phyloP scores from a whole-genome alignment of 2,797 vertebrate genomes.

The Clarias laeviceps region DNA sequence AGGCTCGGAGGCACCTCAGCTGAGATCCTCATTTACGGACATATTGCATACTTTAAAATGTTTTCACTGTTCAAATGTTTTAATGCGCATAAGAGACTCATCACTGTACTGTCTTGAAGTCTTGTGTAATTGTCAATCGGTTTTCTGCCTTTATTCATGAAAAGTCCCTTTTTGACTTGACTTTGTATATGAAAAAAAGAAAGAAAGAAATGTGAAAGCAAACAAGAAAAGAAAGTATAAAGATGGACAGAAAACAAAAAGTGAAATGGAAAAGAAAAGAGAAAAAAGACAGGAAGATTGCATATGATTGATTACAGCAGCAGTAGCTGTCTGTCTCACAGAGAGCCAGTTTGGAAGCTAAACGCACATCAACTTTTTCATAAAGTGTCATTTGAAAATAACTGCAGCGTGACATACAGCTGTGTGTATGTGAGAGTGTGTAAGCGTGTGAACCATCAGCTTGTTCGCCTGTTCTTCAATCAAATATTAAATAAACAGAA shows the following conservation, averaged over 20 bases:
- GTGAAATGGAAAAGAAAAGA: background rate
- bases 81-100: too few relatives aligned
- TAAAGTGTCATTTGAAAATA: constrained; percentile 11
- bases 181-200: background rate
- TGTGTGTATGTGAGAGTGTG: background rate
- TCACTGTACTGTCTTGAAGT: too few relatives aligned
- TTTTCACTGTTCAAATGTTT: too few relatives aligned
- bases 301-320: background rate
- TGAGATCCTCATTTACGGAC: too few relatives aligned
- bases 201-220: background rate
- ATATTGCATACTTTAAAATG: too few relatives aligned
- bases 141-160: background rate
- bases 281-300: background rate
- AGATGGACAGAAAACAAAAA: background rate
- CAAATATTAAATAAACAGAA: constrained; percentile 26
- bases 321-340: background rate
- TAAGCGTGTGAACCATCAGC: background rate
- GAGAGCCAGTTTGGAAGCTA: background rate
- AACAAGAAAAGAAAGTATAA: background rate
- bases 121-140: too few relatives aligned
- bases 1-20: too few relatives aligned
- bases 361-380: constrained; percentile 16
- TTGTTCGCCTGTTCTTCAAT: constrained; percentile 12
- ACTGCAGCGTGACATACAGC: background rate
- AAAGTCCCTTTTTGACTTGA: too few relatives aligned